A percentile compares a stretch with the other conserved stretches of the same genome.
Conservation (phyloP, 2,113 vertebrate genomes). For the Aepyceros melampus region DNA sequence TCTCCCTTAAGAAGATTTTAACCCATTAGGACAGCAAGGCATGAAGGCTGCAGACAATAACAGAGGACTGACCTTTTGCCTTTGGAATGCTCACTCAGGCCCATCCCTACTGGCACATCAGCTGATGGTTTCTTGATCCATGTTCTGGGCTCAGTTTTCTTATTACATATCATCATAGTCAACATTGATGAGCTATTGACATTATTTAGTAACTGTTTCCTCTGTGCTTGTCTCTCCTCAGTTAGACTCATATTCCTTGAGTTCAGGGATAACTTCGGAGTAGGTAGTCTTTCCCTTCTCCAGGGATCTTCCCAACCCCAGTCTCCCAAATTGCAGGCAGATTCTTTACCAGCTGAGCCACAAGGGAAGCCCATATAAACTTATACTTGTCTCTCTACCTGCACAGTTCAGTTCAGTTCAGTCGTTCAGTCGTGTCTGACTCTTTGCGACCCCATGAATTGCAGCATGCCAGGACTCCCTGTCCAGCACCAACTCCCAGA, state of each 20-base stretch:
- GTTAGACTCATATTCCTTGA: neutral
- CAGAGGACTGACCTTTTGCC: neutral
- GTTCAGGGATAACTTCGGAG: neutral
- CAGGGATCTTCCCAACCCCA: neutral
- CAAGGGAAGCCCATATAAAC: neutral
- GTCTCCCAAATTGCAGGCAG: neutral
- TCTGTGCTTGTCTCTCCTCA: neutral
- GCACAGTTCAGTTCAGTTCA: too few relatives aligned
- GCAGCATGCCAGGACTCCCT: too few relatives aligned
- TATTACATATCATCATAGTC: neutral
- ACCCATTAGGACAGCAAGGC: neutral
- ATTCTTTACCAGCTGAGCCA: neutral
- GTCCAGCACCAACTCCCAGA: too few relatives aligned
- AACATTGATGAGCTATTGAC: neutral
- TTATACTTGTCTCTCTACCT: neutral
- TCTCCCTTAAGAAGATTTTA: neutral
- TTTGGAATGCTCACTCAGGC: neutral
- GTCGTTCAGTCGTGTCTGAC: too few relatives aligned
- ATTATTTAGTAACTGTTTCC: neutral
- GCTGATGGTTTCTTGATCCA: neutral
- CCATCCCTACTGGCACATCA: neutral
- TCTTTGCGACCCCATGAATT: too few relatives aligned
- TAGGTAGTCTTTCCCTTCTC: neutral
- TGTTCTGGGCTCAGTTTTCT: neutral
- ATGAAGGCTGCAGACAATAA: neutral